Base-by-base conservation (phyloP, 2,888 invertebrate genomes). In the Punctoribates punctum region DNA sequence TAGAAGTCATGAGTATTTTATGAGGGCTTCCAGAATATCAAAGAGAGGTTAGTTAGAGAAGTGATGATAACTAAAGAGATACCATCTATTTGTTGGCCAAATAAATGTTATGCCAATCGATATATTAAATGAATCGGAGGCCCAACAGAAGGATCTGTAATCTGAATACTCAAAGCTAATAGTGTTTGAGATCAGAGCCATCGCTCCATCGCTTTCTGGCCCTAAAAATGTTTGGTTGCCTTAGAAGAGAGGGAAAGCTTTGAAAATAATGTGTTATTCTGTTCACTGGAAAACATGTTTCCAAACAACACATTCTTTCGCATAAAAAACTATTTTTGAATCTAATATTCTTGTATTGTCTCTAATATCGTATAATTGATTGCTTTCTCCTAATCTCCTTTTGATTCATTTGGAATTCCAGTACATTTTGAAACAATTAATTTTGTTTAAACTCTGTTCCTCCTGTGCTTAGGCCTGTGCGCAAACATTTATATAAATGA, bases 111-210 rank as follows among this genome's bases (percentile, higher is more conserved):
- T 23, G 1, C 57, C 9, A 11, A 57, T 57, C 57, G 57, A 57
- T 57, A 57, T 23, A 57, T 57, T 2, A 57, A 57, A 57, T 57
- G 57, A 25, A 57, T 57, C 23, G 57, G 23, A 23, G 20, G 0
- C 25, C 23, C 57, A 57, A 57, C 25, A 57, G 57, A 57, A 57
- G 57, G 57, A 57, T 17, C 57, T 57, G 57, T 57, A 23, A 8
- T 57, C 57, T 9, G 57, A 57, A 25, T 57, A 57, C 13, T 6
- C 34, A 20, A 57, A 9, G 57, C 11, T 57, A 25, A 3, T 57
- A 57, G 25, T 5, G 51, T 51, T 23, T 23, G 3, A 57, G 13
- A 25, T 23, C 11, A 57, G 57, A 57, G 57, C 57, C 57, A 57
- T 57, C 25, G 17, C 57, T 20, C 20, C n/a, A n/a, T n/a, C n/a